phyloP scores from a whole-genome alignment of 1,140 invertebrate species.

The Helicoverpa armigera region DNA sequence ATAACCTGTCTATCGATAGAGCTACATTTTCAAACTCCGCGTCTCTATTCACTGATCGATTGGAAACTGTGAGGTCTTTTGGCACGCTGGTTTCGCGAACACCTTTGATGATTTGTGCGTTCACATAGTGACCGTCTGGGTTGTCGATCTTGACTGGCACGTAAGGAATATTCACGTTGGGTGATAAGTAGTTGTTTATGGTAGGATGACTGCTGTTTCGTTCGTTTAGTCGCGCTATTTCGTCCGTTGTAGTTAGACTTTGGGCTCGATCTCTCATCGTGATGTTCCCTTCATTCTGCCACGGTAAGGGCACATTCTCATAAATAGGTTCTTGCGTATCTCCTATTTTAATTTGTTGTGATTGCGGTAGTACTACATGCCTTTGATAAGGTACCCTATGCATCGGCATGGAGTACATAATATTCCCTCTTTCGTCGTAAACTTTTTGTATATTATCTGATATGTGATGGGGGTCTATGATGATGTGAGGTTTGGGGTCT shows the following conservation, averaged over 20 bases:
- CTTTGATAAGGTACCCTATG: constrained; percentile 84
- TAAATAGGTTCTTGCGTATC: constrained; percentile 91
- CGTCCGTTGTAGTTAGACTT: constrained; percentile 90
- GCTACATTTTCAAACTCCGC: constrained; percentile 63
- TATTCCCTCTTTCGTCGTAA: constrained; percentile 88
- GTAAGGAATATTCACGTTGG: constrained; percentile 54
- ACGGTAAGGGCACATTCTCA: constrained; percentile 91
- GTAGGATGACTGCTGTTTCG: constrained; percentile 78
- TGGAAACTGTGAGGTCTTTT: constrained; percentile 68
- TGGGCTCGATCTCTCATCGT: constrained; percentile 88
- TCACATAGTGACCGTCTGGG: constrained; percentile 81
- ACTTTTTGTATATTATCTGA: constrained; percentile 88
- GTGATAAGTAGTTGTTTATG: constrained; percentile 65
- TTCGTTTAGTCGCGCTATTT: constrained; percentile 84
- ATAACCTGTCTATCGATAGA: constrained; percentile 65
- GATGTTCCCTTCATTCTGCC: constrained; percentile 84
- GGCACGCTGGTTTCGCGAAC: constrained; percentile 75
- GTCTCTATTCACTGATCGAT: constrained; percentile 61
- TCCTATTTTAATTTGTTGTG: constrained; percentile 74
- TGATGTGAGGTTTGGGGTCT: constrained; percentile 80
- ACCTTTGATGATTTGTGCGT: constrained; percentile 82
- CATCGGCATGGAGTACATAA: constrained; percentile 88
- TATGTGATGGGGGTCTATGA: constrained; percentile 84
- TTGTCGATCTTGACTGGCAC: constrained; percentile 59
- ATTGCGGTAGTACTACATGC: constrained; percentile 85